Conservation (phyloP, 2,888 invertebrate species). For the Tenodera sinensis region DNA sequence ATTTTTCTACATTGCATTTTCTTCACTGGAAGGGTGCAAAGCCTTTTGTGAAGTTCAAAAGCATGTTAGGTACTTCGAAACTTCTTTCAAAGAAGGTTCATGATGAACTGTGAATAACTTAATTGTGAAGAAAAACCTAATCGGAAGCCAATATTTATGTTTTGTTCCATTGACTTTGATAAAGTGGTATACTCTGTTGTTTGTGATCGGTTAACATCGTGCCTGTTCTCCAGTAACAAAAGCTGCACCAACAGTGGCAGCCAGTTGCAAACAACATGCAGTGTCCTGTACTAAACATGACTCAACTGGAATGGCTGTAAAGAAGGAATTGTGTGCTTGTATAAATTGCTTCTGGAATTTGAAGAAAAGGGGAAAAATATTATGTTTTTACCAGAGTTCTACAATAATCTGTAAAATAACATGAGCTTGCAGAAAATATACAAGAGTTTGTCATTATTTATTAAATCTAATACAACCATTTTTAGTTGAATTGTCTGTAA, state of each 20-base stretch:
- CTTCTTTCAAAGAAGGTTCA: background rate
- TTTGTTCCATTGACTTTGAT: background rate
- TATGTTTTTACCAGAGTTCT: background rate
- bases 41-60: slow-evolving; percentile 5
- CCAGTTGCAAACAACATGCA: background rate
- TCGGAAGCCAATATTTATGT: background rate
- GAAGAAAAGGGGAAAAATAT: background rate
- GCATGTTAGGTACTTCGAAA: background rate
- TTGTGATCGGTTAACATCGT: background rate
- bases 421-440: background rate
- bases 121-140: background rate
- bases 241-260: background rate
- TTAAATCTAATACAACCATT: background rate
- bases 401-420: background rate
- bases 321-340: background rate
- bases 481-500: background rate
- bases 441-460: background rate
- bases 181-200: background rate
- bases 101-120: background rate
- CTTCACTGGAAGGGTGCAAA: background rate
- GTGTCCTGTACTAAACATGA: background rate
- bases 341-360: background rate
- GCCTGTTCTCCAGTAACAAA: background rate
- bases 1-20: background rate
- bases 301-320: background rate